Conservation (phyloP, 2,797 vertebrate species). For the Otolemur crassicaudatus region DNA sequence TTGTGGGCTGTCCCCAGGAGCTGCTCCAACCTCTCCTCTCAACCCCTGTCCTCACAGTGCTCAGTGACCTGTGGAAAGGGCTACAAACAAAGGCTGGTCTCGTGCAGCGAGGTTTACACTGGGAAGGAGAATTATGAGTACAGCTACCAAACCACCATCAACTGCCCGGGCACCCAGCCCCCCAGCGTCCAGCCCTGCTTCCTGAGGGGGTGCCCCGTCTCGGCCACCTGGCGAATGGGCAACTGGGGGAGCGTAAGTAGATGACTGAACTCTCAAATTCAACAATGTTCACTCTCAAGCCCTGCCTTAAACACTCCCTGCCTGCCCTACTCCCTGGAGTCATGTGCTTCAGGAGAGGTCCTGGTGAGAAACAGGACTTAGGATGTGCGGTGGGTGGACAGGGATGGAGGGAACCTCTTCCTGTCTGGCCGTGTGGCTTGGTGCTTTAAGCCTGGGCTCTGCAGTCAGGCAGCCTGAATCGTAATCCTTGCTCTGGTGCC, state of each 20-base stretch:
- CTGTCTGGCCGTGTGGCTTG: fast-evolving
- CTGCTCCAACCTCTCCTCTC: not conserved
- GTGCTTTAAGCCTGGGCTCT: fast-evolving
- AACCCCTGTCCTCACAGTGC: conserved; percentile 89
- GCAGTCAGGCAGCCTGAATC: not conserved
- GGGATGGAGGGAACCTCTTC: not conserved
- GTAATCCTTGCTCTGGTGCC: not conserved
- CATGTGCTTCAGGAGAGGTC: not conserved
- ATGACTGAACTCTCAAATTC: not conserved
- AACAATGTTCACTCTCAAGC: not conserved
- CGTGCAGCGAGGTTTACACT: conserved; percentile 96
- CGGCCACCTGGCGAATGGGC: conserved; percentile 93
- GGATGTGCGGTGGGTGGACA: too few relatives aligned
- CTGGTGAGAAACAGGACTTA: not conserved
- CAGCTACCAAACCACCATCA: conserved; percentile 92
- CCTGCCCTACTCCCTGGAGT: not conserved
- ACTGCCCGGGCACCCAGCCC: conserved; percentile 94
- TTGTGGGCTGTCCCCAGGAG: not conserved
- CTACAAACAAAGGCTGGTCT: conserved; percentile 95
- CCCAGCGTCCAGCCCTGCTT: conserved; percentile 93
- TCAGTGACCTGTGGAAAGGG: conserved; percentile 96
- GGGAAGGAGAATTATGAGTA: conserved; percentile 97
- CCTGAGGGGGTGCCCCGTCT: conserved; percentile 89
- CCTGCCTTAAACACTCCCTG: fast-evolving
- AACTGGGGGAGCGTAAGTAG: conserved; percentile 95